Conservation (phyloP, 2,797 vertebrate genomes). For the Neomorphus geoffroyi region DNA sequence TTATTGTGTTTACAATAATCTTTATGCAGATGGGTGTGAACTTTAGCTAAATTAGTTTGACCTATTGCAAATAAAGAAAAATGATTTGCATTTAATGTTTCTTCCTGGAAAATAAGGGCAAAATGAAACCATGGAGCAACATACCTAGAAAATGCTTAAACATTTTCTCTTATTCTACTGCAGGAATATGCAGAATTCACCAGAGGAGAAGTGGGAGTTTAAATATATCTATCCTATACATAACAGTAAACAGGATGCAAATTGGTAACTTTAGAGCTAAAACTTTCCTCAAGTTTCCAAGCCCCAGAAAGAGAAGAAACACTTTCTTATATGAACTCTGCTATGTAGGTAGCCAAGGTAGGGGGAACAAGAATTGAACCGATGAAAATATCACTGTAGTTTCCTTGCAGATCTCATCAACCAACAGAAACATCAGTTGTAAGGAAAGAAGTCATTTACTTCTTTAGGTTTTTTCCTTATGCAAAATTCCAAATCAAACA, state of each 20-base stretch:
- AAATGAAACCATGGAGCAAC: background rate
- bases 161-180: background rate
- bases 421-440: background rate
- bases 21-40: constrained; percentile 31
- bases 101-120: constrained; percentile 33
- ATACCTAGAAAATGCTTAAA: background rate
- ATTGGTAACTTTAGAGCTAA: background rate
- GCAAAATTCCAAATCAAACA: background rate
- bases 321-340: background rate
- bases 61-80: constrained; percentile 56
- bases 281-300: background rate
- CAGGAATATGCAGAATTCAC: background rate
- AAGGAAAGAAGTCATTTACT: background rate
- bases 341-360: background rate
- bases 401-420: background rate
- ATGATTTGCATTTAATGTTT: constrained; percentile 48
- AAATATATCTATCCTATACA: background rate
- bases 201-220: background rate
- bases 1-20: constrained; percentile 52
- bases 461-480: background rate
- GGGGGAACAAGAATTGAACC: background rate
- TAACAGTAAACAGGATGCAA: background rate
- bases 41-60: constrained; percentile 65
- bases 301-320: background rate
- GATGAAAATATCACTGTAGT: background rate